Conservation (phyloP, 2,888 invertebrate species). For the Drosophila anomalipes region DNA sequence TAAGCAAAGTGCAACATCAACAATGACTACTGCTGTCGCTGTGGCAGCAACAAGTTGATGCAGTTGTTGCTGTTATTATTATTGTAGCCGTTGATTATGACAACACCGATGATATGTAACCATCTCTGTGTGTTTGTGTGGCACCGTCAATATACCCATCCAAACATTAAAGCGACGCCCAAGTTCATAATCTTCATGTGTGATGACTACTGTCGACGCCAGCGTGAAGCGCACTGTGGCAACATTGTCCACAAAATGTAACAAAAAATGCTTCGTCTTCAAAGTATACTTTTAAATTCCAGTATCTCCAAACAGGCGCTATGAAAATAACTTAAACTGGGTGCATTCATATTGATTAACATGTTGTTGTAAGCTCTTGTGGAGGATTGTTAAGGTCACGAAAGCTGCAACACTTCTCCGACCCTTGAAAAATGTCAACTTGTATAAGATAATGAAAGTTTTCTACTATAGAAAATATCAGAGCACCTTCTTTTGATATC, state of each 20-base stretch:
- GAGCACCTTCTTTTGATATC: not conserved
- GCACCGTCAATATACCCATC: conserved; percentile 55
- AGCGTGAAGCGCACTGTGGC: conserved; percentile 42
- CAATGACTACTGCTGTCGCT: conserved; percentile 39
- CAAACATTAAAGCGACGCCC: conserved; percentile 54
- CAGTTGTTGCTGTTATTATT: conserved; percentile 40
- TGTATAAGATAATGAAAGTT: not conserved
- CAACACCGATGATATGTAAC: conserved; percentile 57
- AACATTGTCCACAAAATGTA: not conserved
- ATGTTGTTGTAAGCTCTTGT: not conserved
- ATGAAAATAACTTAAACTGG: too few species aligned
- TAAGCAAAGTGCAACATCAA: conserved; percentile 68
- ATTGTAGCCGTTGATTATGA: conserved; percentile 72
- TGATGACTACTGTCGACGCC: conserved; percentile 28
- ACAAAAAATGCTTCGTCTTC: not conserved
- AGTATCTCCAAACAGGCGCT: too few species aligned
- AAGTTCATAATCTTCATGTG: conserved; percentile 61
- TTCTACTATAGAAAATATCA: not conserved
- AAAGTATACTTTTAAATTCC: not conserved
- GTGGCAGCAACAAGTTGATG: conserved; percentile 65
- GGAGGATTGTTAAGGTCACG: not conserved
- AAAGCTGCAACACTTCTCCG: not conserved
- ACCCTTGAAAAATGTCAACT: not conserved
- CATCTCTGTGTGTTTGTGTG: conserved; percentile 5
- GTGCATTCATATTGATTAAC: too few species aligned